A percentile compares a stretch with the other conserved stretches of the same genome.
Evolutionary conservation across 2,113 vertebrate species (phyloP).

Genomic region (Trinectes maculatus): DNA sequence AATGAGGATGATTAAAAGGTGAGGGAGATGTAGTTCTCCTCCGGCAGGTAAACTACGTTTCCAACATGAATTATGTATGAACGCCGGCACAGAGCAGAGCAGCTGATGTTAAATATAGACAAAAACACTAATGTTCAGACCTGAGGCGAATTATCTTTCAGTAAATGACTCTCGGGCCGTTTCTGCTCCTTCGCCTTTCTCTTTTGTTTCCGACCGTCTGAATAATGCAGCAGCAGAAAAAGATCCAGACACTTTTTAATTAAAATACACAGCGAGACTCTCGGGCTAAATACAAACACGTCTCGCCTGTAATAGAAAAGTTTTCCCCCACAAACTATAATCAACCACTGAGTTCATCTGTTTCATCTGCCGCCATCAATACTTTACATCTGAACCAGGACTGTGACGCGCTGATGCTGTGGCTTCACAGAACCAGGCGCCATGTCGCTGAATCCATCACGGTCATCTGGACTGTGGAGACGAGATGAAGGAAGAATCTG

Average conservation of each 20-base stretch:
- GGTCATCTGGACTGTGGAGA: too few relatives aligned
- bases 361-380: too few relatives aligned
- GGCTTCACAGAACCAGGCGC: too few relatives aligned
- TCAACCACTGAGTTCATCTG: too few relatives aligned
- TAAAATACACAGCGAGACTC: slow-evolving; percentile 22
- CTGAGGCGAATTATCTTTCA: slow-evolving; percentile 49
- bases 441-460: too few relatives aligned
- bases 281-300: slow-evolving; percentile 17
- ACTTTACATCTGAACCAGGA: too few relatives aligned
- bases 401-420: too few relatives aligned
- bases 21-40: slow-evolving; percentile 44
- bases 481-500: too few relatives aligned
- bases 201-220: slow-evolving; percentile 2
- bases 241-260: slow-evolving; percentile 35
- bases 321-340: too few relatives aligned
- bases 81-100: slow-evolving; percentile 46
- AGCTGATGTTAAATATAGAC: slow-evolving; percentile 71
- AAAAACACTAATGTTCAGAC: slow-evolving; percentile 57
- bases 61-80: slow-evolving; percentile 66
- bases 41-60: slow-evolving; percentile 58
- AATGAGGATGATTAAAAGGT: slow-evolving; percentile 62
- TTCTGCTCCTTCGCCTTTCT: background rate
- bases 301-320: too few relatives aligned
- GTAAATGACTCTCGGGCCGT: slow-evolving; percentile 42
- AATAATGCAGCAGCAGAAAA: slow-evolving; percentile 39